Percentiles rank a stretch among this genome's conserved stretches.
Evolutionary conservation across 1,140 invertebrate species (phyloP).

Genomic region (Vollenhovia emeryi): DNA sequence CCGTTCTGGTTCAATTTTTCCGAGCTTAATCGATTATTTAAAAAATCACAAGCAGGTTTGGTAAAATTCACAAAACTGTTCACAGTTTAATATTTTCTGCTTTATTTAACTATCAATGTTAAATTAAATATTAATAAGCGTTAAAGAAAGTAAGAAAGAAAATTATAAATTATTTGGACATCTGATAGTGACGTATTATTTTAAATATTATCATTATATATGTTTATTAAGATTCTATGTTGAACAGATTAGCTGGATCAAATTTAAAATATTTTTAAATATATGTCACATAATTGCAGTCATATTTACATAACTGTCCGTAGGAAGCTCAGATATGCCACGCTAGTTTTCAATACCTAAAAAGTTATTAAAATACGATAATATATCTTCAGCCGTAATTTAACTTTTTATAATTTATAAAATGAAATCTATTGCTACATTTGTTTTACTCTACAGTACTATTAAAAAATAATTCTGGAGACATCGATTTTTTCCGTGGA

Average conservation of each 20-base stretch:
- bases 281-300: neutral
- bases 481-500: neutral
- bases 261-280: neutral
- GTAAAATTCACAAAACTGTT: neutral
- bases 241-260: neutral
- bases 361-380: conserved; percentile 2
- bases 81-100: neutral
- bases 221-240: neutral
- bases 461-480: neutral
- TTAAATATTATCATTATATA: neutral
- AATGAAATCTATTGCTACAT: neutral
- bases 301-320: conserved; percentile 39
- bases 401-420: neutral
- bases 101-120: neutral
- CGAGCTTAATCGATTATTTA: neutral
- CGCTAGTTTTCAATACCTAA: conserved; percentile 49
- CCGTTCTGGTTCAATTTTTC: neutral
- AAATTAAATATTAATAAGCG: neutral
- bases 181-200: neutral
- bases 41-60: neutral
- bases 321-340: conserved; percentile 56
- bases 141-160: neutral
- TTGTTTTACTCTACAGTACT: neutral
- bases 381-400: neutral
- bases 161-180: neutral